Base-by-base conservation (phyloP, 1,140 invertebrate species). In the Lasioglossum baleicum region DNA sequence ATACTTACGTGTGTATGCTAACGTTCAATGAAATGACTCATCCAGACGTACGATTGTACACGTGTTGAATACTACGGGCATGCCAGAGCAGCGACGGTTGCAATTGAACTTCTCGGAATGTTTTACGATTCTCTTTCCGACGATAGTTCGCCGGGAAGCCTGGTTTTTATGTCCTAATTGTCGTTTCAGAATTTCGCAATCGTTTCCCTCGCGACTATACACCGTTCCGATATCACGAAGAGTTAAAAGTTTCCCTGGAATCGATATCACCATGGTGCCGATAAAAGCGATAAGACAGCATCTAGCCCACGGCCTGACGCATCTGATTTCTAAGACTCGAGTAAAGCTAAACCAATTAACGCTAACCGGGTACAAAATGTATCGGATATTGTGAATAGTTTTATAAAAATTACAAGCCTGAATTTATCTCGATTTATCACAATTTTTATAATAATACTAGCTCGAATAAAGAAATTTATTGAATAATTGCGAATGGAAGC, bases 1-100 rank as follows among this genome's bases (percentile, higher is more conserved):
- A 13, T 51, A 4, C 66, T 15, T 51, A 20, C 40, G 22, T 51
- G 42, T 64, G 13, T 31, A 44, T 56, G 60, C 51, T 22, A 56
- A 79, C 58, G 58, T 73, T 86, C 80, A 85, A 86, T 86, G 83
- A 73, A 85, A 42, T 85, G 80, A 86, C 17, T 85, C 83, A 86
- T 66, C 69, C 26, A 31, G n/a, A 1, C 42, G 35, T 72, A 75
- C 56, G 65, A 82, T 35, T 80, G 51, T 56, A 58, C 83, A 86
- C 83, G 69, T 85, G 83, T 85, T 85, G 5, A 35, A 35, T 35
- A 76, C 61, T 83, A 75, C 60, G 67, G 2, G 7, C 20, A 75
- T 63, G 51, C 40, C 69, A 58, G 66, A 75, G 11, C 44, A 44
- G 71, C 60, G 10, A 10, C 17, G 42, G 20, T 58, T 40, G 56